phyloP scores from a whole-genome alignment of 2,888 invertebrate species.

The Lithophane socia region DNA sequence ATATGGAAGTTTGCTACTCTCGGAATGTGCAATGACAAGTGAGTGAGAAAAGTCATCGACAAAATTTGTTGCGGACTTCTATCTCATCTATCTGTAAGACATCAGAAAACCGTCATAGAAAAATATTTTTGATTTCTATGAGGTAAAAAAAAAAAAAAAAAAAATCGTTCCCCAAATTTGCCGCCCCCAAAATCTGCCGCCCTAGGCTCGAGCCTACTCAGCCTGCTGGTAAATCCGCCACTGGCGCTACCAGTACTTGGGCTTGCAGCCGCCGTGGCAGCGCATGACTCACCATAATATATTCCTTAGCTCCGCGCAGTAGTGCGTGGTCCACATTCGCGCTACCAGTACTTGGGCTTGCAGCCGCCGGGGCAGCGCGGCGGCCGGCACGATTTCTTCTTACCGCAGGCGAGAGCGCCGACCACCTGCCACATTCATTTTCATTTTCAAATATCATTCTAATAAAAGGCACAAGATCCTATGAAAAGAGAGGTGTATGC shows the following conservation, averaged over 20 bases:
- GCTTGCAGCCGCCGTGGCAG: conserved; percentile 22
- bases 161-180: too few relatives aligned
- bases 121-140: too few relatives aligned
- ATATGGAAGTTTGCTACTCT: too few relatives aligned
- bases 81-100: too few relatives aligned
- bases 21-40: too few relatives aligned
- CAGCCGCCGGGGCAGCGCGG: conserved; percentile 73
- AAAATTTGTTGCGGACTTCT: too few relatives aligned
- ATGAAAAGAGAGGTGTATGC: background rate
- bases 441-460: background rate
- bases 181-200: too few relatives aligned
- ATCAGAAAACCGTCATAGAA: too few relatives aligned
- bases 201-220: too few relatives aligned
- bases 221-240: too few relatives aligned
- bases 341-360: background rate
- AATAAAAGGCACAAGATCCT: background rate
- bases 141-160: too few relatives aligned
- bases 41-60: too few relatives aligned
- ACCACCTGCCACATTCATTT: conserved; percentile 71
- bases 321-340: background rate
- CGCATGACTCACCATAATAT: background rate
- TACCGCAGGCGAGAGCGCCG: conserved; percentile 79
- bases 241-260: background rate
- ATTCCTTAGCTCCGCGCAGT: background rate
- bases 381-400: conserved; percentile 79